Evolutionary conservation across 2,797 vertebrate genomes (phyloP).

Genomic region (Odontamblyopus rebecca): DNA sequence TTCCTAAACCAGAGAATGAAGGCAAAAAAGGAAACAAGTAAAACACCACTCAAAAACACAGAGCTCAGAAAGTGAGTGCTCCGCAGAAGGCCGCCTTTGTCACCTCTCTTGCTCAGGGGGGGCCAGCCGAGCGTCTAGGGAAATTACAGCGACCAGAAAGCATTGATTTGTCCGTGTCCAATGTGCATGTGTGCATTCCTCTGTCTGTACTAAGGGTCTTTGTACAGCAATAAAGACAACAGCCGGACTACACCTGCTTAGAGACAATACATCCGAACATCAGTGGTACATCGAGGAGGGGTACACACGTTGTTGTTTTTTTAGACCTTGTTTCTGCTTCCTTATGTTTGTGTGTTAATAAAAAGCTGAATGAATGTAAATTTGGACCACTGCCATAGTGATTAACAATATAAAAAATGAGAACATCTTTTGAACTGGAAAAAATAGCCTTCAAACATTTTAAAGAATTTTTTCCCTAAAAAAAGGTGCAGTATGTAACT

Average conservation of each 20-base stretch:
- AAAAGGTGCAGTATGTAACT: too few relatives aligned
- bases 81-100: conserved; percentile 82
- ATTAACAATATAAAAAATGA: too few relatives aligned
- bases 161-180: conserved; percentile 85
- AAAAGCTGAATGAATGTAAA: too few relatives aligned
- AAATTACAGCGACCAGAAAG: conserved; percentile 91
- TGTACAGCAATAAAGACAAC: conserved; percentile 68
- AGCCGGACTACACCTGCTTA: conserved; percentile 73
- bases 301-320: too few relatives aligned
- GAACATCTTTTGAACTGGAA: too few relatives aligned
- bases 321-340: too few relatives aligned
- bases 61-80: conserved; percentile 63
- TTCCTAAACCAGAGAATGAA: conserved; percentile 20
- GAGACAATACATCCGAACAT: conserved; percentile 62
- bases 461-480: too few relatives aligned
- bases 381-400: too few relatives aligned
- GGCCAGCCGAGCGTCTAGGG: conserved; percentile 85
- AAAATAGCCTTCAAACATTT: too few relatives aligned
- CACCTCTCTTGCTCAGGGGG: conserved; percentile 82
- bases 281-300: conserved; percentile 31
- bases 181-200: conserved; percentile 40
- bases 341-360: too few relatives aligned
- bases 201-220: conserved; percentile 49
- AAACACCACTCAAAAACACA: conserved; percentile 45
- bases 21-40: conserved; percentile 31